Base-by-base conservation (phyloP, 2,888 invertebrate species). In the Chloroclystis v-ata region DNA sequence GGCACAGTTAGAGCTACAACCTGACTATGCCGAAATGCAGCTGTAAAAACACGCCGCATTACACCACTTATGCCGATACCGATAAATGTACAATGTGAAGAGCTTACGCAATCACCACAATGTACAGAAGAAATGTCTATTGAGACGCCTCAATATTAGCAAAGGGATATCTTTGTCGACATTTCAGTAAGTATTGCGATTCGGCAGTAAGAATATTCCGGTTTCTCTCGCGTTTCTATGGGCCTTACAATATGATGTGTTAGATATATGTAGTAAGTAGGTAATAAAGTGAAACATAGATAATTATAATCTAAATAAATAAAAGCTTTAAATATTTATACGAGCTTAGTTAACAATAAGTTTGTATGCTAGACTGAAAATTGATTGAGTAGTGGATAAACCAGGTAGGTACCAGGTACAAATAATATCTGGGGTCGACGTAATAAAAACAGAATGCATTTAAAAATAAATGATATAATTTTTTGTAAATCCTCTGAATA, bases 21-120 rank as follows among this genome's bases (percentile, higher is more conserved):
- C 70, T 73, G 73, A 67, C 78, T 78, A 74, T 72, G 73, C 72
- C 68, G 69, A 75, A 76, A 66, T 84, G 81, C 85, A 85, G 82
- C 84, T 84, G 82, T 82, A 78, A 83, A 84, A 84, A 85, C 77
- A 82, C 69, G 67, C 67, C 60, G 67, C 79, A 80, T 76, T 72
- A 76, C 72, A 72, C 69, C 70, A 76, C 74, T 77, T 73, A 67
- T 69, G 65, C 63, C 64, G 64, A 69, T 69, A 68, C 69, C 64
- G 68, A 72, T 70, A 70, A 52, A 52, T 47, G 47, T 47, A 52
- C 47, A 54, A 45, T 49, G 45, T 45, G 49, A 57, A 45, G 60
- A 49, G 61, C 67, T 60, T 43, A 69, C 72, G 72, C 61, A 77
- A 77, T 56, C 47, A 38, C 35, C 48, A 58, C 32, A 41, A 41